Base-by-base conservation (phyloP, 2,113 vertebrate genomes). In the Nematolebias whitei region DNA sequence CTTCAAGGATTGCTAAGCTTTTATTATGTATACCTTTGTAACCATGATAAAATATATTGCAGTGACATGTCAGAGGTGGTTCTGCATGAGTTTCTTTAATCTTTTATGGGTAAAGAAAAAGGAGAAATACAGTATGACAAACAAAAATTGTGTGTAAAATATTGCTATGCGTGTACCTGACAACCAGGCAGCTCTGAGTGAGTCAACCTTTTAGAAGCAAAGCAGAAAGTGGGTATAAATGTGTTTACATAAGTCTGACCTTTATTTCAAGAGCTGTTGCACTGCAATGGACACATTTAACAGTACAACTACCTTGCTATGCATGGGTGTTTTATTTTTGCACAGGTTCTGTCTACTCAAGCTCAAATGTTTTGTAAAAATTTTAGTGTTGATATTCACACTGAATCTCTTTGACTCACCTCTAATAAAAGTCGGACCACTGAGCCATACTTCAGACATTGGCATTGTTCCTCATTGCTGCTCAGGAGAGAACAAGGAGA, bases 371-470 rank as follows among this genome's bases (percentile, higher is more conserved):
- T 55, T 81, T 53, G 82, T 69, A 47, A 73, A 73, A 76, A 54
- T 9, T 40, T 10, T n/a, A 72, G 84, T 78, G 89, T 86, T 90
- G 83, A 88, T 70, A 89, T 38, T 80, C 68, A 85, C 90, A 89
- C 40, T 13, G 22, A 44, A 16, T 29, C 84, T 79, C 44, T 23
- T 64, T 43, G 63, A 53, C 54, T 20, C 45, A 48, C 55, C 47
- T 63, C 48, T 78, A 51, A 49, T 41, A 44, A 40, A 15, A 12
- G 41, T 38, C n/a, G 2, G 39, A 38, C 44, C 32, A 15, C 3
- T 52, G 41, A 68, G 38, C 18, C 75, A 68, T n/a, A 86, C 87
- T 68, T 87, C 26, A 64, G 38, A 77, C 74, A 11, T 23, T 55
- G 68, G 62, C 45, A 60, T 77, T 8, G 47, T 11, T 23, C 4